A percentile compares a stretch with the other conserved stretches of the same genome.
phyloP scores from a whole-genome alignment of 2,888 invertebrate genomes.

The Crossocerus cetratus region DNA sequence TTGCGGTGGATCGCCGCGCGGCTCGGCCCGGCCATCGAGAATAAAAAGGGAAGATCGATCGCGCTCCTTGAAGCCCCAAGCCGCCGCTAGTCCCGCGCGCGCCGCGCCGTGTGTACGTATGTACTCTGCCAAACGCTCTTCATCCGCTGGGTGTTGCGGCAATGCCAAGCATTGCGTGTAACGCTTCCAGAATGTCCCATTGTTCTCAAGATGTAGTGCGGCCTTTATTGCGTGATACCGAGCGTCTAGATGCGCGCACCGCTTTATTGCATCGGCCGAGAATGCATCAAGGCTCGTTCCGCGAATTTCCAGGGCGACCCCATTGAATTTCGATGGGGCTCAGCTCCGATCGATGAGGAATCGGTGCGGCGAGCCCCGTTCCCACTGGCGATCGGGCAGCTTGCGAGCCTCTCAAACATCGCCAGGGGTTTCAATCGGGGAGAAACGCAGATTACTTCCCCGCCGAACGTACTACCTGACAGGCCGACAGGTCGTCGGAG shows the following conservation, averaged over 20 bases:
- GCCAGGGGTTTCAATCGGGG: too few relatives aligned
- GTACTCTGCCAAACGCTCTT: conserved; percentile 49
- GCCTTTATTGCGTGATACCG: conserved; percentile 55
- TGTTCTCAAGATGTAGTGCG: conserved; percentile 55
- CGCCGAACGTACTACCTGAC: not conserved
- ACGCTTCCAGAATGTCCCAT: conserved; percentile 59
- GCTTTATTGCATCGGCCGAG: conserved; percentile 47
- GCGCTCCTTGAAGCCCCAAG: conserved; percentile 31
- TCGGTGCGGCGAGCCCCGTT: too few relatives aligned
- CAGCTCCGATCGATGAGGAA: too few relatives aligned
- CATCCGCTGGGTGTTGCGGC: conserved; percentile 41
- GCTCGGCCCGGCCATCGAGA: conserved; percentile 32
- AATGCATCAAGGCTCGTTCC: not conserved
- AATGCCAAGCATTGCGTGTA: conserved; percentile 56
- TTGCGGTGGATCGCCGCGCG: conserved; percentile 23
- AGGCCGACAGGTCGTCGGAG: not conserved
- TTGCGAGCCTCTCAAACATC: too few relatives aligned
- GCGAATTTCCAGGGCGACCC: too few relatives aligned
- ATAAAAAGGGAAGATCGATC: conserved; percentile 60
- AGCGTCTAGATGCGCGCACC: conserved; percentile 27
- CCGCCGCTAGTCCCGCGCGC: not conserved
- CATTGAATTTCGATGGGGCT: too few relatives aligned
- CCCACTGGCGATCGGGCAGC: too few relatives aligned
- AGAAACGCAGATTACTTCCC: too few relatives aligned
- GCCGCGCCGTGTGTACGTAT: too few relatives aligned